A percentile compares a stretch with the other conserved stretches of the same genome.
Evolutionary conservation across 2,888 invertebrate species (phyloP).

Genomic region (Torymus auratus): DNA sequence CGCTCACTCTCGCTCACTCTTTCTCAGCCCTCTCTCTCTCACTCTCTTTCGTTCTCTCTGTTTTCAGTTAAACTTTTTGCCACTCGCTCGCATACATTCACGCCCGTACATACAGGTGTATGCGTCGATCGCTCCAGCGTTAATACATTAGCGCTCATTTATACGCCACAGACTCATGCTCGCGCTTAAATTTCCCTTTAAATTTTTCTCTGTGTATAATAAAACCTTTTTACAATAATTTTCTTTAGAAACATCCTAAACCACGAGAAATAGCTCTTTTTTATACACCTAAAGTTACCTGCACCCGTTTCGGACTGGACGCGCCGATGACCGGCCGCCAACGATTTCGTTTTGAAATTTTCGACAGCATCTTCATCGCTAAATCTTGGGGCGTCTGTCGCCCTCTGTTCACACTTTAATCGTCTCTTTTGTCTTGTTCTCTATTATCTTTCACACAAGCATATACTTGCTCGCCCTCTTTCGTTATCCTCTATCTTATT

Average conservation of each 20-base stretch:
- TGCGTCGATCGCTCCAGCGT: neutral
- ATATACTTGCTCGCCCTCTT: slow-evolving; percentile 57
- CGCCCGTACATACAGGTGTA: neutral
- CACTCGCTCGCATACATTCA: neutral
- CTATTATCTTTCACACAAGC: slow-evolving; percentile 53
- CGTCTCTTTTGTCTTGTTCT: slow-evolving; percentile 52
- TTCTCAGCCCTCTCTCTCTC: neutral
- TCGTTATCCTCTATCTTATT: slow-evolving; percentile 49
- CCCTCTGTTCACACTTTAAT: too few species aligned
- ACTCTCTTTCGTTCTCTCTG: slow-evolving; percentile 31
- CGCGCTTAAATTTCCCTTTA: slow-evolving; percentile 54
- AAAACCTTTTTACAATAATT: slow-evolving; percentile 73
- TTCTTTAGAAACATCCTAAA: slow-evolving; percentile 60
- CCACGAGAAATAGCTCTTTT: slow-evolving; percentile 66
- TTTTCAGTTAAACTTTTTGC: slow-evolving; percentile 7
- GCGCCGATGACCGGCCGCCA: slow-evolving; percentile 67
- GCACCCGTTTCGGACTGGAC: slow-evolving; percentile 69
- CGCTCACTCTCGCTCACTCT: slow-evolving; percentile 33
- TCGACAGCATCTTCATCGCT: slow-evolving; percentile 14
- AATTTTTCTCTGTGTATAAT: slow-evolving; percentile 65
- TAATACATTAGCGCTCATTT: slow-evolving; percentile 1
- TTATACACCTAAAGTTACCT: slow-evolving; percentile 75
- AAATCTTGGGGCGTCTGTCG: neutral
- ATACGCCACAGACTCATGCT: neutral
- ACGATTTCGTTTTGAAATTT: slow-evolving; percentile 65